Base-by-base conservation (phyloP, 2,888 invertebrate species). In the Rotaria sp. region DNA sequence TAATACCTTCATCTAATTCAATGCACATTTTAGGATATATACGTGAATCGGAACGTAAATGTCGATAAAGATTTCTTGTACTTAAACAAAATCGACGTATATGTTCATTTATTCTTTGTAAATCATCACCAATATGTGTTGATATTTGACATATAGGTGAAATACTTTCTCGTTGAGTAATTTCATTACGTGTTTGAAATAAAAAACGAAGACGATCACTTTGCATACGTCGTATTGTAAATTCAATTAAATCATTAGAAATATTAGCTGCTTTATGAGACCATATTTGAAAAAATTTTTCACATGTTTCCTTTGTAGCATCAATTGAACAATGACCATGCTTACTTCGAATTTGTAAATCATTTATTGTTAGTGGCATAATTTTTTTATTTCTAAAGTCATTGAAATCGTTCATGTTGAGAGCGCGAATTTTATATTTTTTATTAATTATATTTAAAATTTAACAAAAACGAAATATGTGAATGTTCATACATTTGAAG, bases 241-340 rank as follows among this genome's bases (percentile, higher is more conserved):
- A 80, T 80, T 80, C 80, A 80, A 80, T 80, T n/a, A 80, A 45
- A 45, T 80, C 80, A n/a, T 80, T 80, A 11, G 80, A 41, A 5
- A 80, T 80, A 80, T 80, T 80, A 26, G 41, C 80, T 24, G 80
- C 80, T 80, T 80, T 80, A 80, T 80, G 80, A 41, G 80, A 24
- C 80, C 80, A 80, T 10, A 80, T 80, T 45, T 80, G 80, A 45
- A 80, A 80, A n/a, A 80, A 80, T 80, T 45, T 80, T n/a, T 80
- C 80, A 80, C 80, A 45, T 13, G n/a, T n/a, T 10, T 21, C 80
- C 26, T 45, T 80, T 0, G 26, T 2, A 8, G 24, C 0, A 21
- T 75, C 75, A 75, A 21, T 52, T 59, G 57, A 30, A 30, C n/a
- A 10, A 30, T 59, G 57, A 30, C 5, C 67, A 67, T 21, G 18